Percentiles rank a stretch among this genome's conserved stretches.
Evolutionary conservation across 2,797 vertebrate genomes (phyloP).

Genomic region (Erpetoichthys calabaricus): DNA sequence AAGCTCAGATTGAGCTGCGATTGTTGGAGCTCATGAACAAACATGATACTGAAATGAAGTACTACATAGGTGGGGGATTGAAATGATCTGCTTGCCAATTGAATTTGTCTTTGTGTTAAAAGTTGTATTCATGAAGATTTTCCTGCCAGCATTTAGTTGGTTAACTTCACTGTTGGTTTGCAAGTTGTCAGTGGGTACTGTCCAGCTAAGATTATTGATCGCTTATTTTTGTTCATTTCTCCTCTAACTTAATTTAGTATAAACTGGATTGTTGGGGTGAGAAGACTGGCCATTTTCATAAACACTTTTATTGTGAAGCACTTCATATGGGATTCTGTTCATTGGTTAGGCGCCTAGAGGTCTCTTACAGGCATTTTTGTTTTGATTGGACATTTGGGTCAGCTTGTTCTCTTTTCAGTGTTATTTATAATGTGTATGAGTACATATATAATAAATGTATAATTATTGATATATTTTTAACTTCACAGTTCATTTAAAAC

Average conservation of each 20-base stretch:
- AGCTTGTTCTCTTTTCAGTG: not conserved
- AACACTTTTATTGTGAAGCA: too few species aligned
- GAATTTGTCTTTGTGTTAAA: too few species aligned
- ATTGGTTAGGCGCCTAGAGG: too few species aligned
- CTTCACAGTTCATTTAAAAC: constrained; percentile 73
- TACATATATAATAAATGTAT: not conserved
- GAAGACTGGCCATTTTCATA: too few species aligned
- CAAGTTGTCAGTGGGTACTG: too few species aligned
- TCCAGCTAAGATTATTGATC: too few species aligned
- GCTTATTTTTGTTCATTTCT: too few species aligned
- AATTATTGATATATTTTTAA: not conserved
- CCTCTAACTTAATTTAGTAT: too few species aligned
- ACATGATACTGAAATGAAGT: constrained; percentile 93
- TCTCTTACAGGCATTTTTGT: not conserved
- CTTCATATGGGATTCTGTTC: too few species aligned
- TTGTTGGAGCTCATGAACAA: constrained; percentile 91
- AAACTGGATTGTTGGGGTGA: too few species aligned
- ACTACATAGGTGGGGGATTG: constrained; percentile 71
- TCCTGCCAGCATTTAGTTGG: not conserved
- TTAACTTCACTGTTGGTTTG: not conserved
- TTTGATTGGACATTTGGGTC: not conserved
- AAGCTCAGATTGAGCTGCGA: constrained; percentile 85
- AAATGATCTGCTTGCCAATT: too few species aligned
- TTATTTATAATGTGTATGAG: not conserved
- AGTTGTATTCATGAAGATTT: not conserved